phyloP scores from a whole-genome alignment of 2,113 vertebrate species.

The Papio anubis region DNA sequence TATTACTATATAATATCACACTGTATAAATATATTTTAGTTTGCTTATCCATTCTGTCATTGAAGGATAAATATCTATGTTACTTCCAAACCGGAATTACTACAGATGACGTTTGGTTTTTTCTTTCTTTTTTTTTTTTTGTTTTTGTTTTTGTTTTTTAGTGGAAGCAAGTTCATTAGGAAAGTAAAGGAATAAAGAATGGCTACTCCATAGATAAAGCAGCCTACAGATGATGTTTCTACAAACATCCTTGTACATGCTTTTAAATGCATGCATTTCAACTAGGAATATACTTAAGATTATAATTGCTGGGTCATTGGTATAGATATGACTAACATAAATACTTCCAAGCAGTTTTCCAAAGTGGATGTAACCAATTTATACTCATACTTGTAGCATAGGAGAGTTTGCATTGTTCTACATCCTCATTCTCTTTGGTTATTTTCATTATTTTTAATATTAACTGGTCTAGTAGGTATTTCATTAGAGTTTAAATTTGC shows the following conservation, averaged over 20 bases:
- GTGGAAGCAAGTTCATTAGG: too few species aligned
- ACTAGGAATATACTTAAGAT: neutral
- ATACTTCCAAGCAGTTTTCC: neutral
- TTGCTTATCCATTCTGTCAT: neutral
- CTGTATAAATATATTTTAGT: neutral
- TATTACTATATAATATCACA: neutral
- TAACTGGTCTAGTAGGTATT: neutral
- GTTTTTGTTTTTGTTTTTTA: too few species aligned
- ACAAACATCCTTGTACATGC: neutral
- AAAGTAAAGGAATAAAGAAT: too few species aligned
- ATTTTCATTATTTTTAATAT: neutral
- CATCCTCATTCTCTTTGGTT: neutral
- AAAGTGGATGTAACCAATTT: neutral
- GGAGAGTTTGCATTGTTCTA: neutral
- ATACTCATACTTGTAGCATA: neutral
- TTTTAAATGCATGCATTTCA: neutral
- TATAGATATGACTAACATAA: neutral
- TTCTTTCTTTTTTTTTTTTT: too few species aligned
- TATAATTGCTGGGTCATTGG: neutral
- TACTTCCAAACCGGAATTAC: neutral
- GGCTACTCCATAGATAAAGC: too few species aligned
- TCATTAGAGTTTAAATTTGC: neutral
- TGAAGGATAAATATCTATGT: neutral
- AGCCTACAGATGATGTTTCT: neutral
- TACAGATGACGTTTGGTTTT: neutral